Conservation (phyloP, 2,888 invertebrate species). For the Aplocera efformata region DNA sequence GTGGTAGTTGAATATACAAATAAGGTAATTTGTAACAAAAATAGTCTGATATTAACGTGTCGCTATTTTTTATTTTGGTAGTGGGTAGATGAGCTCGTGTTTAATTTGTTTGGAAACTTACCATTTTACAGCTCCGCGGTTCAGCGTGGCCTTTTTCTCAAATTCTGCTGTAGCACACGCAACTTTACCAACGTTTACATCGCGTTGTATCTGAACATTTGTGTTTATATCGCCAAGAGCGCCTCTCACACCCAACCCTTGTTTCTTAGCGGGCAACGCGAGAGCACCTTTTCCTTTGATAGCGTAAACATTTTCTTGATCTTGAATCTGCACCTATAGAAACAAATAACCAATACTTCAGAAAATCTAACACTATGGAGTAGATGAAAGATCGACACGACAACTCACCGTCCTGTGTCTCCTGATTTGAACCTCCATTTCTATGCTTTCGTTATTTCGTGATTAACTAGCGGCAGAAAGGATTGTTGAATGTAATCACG, state of each 20-base stretch:
- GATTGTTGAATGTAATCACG: conserved; percentile 14
- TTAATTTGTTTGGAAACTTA: conserved; percentile 24
- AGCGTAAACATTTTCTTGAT: conserved; percentile 63
- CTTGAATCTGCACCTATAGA: conserved; percentile 50
- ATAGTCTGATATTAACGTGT: not conserved
- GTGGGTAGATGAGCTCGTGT: conserved; percentile 20
- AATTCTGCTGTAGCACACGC: conserved; percentile 55
- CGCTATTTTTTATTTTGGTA: conserved; percentile 7
- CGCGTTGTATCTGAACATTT: conserved; percentile 59
- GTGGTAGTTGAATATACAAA: no score
- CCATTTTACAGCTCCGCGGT: conserved; percentile 47
- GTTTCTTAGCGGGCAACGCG: conserved; percentile 48
- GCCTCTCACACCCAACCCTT: conserved; percentile 56
- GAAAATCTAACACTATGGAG: no score
- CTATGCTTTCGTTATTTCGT: conserved; percentile 31
- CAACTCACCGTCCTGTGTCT: conserved; percentile 56
- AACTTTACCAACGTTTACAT: conserved; percentile 52
- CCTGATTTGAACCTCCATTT: conserved; percentile 58
- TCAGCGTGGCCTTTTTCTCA: conserved; percentile 58
- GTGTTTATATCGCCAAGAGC: conserved; percentile 67
- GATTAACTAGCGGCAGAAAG: conserved; percentile 12
- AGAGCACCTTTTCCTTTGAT: conserved; percentile 51
- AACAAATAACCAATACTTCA: no score
- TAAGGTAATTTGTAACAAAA: no score
- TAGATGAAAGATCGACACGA: no score